A percentile compares a stretch with the other conserved stretches of the same genome.
Evolutionary conservation across 2,113 vertebrate genomes (phyloP).

Genomic region (Hemiscyllium ocellatum): DNA sequence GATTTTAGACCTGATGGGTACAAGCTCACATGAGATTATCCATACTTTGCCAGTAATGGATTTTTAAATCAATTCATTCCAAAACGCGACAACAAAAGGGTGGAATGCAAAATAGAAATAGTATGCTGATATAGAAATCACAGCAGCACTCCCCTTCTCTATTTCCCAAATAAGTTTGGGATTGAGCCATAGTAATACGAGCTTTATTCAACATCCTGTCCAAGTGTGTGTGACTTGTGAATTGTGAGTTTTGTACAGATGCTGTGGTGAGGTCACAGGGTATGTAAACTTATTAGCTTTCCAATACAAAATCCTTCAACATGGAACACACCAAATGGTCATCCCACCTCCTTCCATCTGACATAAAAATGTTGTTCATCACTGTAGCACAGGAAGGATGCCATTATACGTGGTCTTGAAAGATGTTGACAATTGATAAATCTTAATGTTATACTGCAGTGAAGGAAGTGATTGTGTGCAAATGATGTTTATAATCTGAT

Average conservation of each 20-base stretch:
- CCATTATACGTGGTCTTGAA: neutral
- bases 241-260: neutral
- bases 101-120: neutral
- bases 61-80: neutral
- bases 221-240: neutral
- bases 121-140: neutral
- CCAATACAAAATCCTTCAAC: neutral
- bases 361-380: neutral
- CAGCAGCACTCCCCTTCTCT: neutral
- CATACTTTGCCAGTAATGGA: neutral
- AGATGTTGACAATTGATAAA: neutral
- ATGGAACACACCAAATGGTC: neutral
- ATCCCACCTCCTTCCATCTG: neutral
- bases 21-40: neutral
- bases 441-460: neutral
- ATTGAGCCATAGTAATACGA: neutral
- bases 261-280: neutral
- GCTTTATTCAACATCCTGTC: neutral
- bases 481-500: neutral
- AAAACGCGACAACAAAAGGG: neutral
- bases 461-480: neutral
- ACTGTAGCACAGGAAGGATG: no score
- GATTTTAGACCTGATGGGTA: neutral
- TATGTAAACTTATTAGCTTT: neutral
- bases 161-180: neutral